Evolutionary conservation across 1,140 invertebrate genomes (phyloP), one percentile per base, ranked within the genome.

Genomic region (Leptinotarsa undecemlineata): DNA sequence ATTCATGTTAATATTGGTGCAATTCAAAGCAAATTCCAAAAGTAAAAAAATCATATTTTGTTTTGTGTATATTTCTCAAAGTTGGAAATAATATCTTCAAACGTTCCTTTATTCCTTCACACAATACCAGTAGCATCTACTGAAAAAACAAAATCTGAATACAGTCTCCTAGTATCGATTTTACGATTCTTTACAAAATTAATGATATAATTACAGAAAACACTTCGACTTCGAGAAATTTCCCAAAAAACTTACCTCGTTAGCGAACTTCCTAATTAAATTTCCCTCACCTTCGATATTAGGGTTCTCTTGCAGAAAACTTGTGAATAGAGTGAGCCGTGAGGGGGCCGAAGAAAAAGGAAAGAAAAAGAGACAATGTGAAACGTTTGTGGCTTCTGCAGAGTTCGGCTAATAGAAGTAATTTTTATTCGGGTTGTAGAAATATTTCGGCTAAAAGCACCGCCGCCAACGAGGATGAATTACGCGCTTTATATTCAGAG

Each of bases 261-360:
- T 66, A 66, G 63, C 63, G 63, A 66, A 66, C n/a, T 66, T 66
- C 21, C 19, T 3, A 66, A 66, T 33, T 33, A 3, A 66, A 66
- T 66, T 66, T 66, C 21, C 5, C 15, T 23, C 15, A 23, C 19
- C 26, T 20, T 33, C 21, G 6, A 15, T 13, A 15, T 66, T 66
- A 21, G 11, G 63, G 63, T 6, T 23, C 20, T 66, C 21, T 23
- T 23, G n/a, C 17, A 57, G 17, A 4, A 57, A 57, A 57, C 51
- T 57, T 19, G 33, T 42, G 33, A 42, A 42, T 42, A 42, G 8
- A 42, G 33, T 42, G 33, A 42, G 33, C 33, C 8, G 8, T 11
- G 33, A 42, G 33, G 8, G 11, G 8, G 33, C 8, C 33, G 33
- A 42, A 42, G 2, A 42, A 42, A 42, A 42, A 42, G 11, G 8